phyloP scores from a whole-genome alignment of 1,140 invertebrate species.

The Macrostomum lignano region DNA sequence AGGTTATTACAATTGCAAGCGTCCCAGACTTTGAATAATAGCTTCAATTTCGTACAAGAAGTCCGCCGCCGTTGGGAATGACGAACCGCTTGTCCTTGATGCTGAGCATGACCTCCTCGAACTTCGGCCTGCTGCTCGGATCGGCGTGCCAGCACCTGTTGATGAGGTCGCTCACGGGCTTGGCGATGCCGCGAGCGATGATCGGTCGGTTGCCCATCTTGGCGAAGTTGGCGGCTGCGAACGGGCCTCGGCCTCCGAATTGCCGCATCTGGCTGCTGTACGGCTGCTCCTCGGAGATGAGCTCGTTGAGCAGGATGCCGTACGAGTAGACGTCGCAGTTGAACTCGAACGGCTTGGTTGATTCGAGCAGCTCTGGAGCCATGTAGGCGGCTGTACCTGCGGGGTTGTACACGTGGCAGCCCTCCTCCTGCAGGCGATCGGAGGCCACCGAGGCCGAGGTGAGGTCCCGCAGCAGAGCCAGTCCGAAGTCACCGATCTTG shows the following conservation, averaged over 20 bases:
- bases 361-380: conserved; percentile 7
- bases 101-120: too few species aligned
- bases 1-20: too few species aligned
- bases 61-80: too few species aligned
- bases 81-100: too few species aligned
- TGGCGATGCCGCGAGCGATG: too few species aligned
- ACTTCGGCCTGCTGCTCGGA: conserved; percentile 5
- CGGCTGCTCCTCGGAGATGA: conserved; percentile 7
- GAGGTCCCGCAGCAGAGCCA: conserved; percentile 6
- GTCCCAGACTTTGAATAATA: too few species aligned
- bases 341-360: neutral
- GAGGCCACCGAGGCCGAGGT: neutral
- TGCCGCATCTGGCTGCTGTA: conserved; percentile 5
- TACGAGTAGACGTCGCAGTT: conserved; percentile 7
- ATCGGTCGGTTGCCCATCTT: conserved; percentile 6
- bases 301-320: conserved; percentile 8
- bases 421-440: neutral
- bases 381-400: conserved; percentile 7
- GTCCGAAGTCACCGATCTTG: conserved; percentile 6
- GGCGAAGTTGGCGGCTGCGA: conserved; percentile 7
- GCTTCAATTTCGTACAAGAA: too few species aligned
- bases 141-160: conserved; percentile 3
- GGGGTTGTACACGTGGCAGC: neutral
- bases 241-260: conserved; percentile 6
- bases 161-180: neutral